Conservation (phyloP, 2,888 invertebrate genomes). For the Homarus gammarus region DNA sequence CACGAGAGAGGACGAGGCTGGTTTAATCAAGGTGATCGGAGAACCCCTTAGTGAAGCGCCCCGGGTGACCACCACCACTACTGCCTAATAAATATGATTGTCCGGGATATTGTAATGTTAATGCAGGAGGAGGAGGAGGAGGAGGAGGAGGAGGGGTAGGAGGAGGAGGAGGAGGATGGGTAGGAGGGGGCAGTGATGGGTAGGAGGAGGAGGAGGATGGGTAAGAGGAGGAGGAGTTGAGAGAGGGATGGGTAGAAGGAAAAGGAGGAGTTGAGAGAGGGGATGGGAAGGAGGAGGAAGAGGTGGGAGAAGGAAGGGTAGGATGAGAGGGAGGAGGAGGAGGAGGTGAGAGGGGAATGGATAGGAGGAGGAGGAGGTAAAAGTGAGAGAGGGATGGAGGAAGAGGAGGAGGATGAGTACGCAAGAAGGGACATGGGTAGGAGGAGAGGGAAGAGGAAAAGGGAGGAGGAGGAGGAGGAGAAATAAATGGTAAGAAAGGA, state of each 20-base stretch:
- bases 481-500: not conserved
- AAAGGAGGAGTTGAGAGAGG: not conserved
- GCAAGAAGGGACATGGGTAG: not conserved
- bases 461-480: not conserved
- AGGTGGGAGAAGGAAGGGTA: not conserved
- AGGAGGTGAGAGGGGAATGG: not conserved
- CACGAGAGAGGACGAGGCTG: no score
- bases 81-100: constrained; percentile 5
- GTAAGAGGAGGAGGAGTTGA: not conserved
- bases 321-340: not conserved
- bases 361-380: no score
- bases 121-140: not conserved
- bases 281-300: not conserved
- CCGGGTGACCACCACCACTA: not conserved
- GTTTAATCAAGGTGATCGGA: no score
- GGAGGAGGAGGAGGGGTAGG: not conserved
- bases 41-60: not conserved
- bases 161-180: not conserved
- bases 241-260: not conserved
- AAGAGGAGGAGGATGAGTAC: not conserved
- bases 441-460: not conserved
- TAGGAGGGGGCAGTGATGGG: not conserved
- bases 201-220: not conserved
- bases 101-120: not conserved
- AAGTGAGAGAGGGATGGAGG: constrained; percentile 21